These are phyloP conservation scores for Cyclophora albipunctata DNA, from an alignment of 2,888 invertebrate genomes.

Conservation along the genomic window DNA sequence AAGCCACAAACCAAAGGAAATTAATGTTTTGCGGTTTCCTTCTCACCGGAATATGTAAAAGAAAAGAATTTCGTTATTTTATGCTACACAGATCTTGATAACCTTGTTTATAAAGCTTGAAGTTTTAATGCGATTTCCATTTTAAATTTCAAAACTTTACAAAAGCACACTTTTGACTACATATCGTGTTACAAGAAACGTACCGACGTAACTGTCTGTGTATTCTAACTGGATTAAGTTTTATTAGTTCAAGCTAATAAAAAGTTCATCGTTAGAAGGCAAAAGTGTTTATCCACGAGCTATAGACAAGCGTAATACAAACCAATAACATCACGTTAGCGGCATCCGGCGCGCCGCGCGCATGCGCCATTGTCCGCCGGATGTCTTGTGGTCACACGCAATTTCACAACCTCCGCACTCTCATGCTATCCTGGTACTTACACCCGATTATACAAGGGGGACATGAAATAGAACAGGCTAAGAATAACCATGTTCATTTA, in stretches of 20 bases:
- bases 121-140: no score
- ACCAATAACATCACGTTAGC: conserved; percentile 59
- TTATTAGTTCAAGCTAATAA: no score
- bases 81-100: conserved; percentile 4
- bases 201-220: no score
- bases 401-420: conserved; percentile 63
- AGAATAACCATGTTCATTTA: background rate
- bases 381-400: conserved; percentile 73
- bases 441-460: conserved; percentile 23
- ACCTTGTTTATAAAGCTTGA: no score
- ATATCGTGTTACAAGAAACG: no score
- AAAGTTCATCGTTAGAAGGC: conserved; percentile 7
- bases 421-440: conserved; percentile 45
- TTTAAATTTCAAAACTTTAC: no score
- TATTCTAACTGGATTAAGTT: no score
- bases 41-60: conserved; percentile 25
- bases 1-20: conserved; percentile 21
- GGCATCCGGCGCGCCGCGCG: conserved; percentile 54
- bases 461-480: conserved; percentile 3
- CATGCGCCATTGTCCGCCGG: conserved; percentile 64
- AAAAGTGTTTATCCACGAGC: conserved; percentile 15
- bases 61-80: conserved; percentile 12
- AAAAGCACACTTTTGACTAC: no score
- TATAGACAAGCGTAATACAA: conserved; percentile 43
- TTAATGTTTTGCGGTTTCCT: conserved; percentile 30